These are phyloP conservation scores for Corythaeola cristata DNA, from an alignment of 2,113 vertebrate species.

Conservation along the genomic window DNA sequence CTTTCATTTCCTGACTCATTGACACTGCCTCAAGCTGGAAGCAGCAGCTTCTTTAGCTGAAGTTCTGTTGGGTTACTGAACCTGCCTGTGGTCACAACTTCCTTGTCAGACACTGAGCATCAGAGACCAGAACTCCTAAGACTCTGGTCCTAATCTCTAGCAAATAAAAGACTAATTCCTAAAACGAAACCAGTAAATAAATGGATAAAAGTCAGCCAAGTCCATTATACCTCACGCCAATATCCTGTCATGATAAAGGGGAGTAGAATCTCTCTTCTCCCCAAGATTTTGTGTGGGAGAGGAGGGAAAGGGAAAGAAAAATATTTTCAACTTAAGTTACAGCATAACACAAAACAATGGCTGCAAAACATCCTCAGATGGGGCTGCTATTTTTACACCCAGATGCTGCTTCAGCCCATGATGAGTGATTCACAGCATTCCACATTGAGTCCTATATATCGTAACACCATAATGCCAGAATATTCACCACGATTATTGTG, in stretches of 20 bases:
- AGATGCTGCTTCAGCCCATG: neutral
- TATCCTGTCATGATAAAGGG: neutral
- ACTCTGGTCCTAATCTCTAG: neutral
- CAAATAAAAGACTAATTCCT: neutral
- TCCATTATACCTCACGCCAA: neutral
- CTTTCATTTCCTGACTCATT: neutral
- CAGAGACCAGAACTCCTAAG: neutral
- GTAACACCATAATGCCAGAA: neutral
- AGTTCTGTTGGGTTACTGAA: neutral
- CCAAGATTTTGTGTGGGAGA: neutral
- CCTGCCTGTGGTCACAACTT: neutral
- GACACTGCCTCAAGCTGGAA: neutral
- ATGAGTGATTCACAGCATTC: neutral
- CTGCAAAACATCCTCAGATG: neutral
- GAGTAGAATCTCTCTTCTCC: neutral
- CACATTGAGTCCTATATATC: neutral
- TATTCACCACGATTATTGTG: neutral
- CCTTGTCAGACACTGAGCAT: neutral
- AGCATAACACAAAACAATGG: neutral
- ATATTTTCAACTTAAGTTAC: neutral
- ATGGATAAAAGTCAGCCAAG: neutral
- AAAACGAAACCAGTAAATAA: neutral
- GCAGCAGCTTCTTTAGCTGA: neutral
- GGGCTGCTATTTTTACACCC: neutral
- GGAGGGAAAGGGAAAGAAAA: neutral